A percentile compares a stretch with the other conserved stretches of the same genome.
Evolutionary conservation across 2,797 vertebrate genomes (phyloP).

Genomic region (Hydrolagus colliei): DNA sequence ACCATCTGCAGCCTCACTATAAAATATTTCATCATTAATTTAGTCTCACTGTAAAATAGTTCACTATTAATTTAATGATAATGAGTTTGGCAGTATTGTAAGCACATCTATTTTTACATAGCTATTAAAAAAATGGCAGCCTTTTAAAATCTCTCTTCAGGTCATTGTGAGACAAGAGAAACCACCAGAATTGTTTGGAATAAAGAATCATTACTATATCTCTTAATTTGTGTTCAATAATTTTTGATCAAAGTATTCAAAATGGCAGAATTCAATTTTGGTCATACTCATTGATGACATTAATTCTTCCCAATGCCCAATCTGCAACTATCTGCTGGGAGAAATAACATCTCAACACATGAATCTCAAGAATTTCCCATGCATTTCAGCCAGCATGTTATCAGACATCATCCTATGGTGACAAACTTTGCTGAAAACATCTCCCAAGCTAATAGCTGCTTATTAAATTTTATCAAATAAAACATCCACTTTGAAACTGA

Average conservation of each 20-base stretch:
- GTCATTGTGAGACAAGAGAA: neutral
- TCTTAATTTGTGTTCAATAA: neutral
- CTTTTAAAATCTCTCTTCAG: neutral
- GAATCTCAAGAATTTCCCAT: neutral
- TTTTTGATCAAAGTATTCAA: neutral
- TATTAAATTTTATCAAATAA: neutral
- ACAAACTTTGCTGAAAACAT: neutral
- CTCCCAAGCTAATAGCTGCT: neutral
- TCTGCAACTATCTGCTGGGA: neutral
- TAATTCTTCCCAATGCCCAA: neutral
- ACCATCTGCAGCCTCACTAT: neutral
- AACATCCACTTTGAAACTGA: neutral
- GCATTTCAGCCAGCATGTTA: slow-evolving; percentile 17
- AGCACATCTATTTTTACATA: neutral
- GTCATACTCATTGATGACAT: neutral
- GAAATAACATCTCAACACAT: slow-evolving; percentile 6
- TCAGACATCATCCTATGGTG: slow-evolving; percentile 3
- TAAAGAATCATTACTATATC: neutral
- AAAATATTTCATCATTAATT: neutral
- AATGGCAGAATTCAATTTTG: neutral
- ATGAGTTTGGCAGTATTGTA: neutral
- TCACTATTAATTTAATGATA: neutral
- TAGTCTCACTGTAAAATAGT: neutral
- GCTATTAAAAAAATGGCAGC: neutral
- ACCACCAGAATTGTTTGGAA: neutral